phyloP scores from a whole-genome alignment of 2,888 invertebrate species.

The Ommatoiulus sabulosus region DNA sequence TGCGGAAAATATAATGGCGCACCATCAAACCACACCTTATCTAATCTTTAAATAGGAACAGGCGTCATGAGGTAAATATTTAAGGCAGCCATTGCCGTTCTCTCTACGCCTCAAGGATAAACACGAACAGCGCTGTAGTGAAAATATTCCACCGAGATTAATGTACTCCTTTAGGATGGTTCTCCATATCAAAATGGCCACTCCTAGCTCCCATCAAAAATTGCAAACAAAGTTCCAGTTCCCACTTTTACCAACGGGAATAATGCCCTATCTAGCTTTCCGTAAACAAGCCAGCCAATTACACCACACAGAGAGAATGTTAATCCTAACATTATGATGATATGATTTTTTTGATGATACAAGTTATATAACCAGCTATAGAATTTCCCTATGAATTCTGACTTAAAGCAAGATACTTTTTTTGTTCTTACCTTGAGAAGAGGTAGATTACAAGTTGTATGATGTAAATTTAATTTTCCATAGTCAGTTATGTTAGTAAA shows the following conservation, averaged over 20 bases:
- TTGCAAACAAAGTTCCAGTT: background rate
- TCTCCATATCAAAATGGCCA: background rate
- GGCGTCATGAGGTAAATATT: constrained; percentile 40
- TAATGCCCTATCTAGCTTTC: background rate
- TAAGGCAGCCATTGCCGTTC: constrained; percentile 28
- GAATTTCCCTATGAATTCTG: no score
- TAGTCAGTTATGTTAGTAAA: no score
- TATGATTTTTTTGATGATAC: no score
- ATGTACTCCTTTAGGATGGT: background rate
- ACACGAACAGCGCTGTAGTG: background rate
- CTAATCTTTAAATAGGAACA: constrained; percentile 40
- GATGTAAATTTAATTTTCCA: no score
- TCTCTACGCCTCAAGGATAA: constrained; percentile 40
- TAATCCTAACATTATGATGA: no score
- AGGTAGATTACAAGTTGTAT: no score
- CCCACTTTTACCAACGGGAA: background rate
- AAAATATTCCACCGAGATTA: constrained; percentile 3
- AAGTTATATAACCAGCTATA: no score
- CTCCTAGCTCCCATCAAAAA: background rate
- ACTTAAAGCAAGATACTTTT: no score
- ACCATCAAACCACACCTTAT: constrained; percentile 43
- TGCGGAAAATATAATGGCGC: constrained; percentile 43
- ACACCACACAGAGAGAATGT: no score
- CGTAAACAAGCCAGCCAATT: background rate
- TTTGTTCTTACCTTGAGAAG: no score